Percentiles rank a stretch among this genome's conserved stretches.
Evolutionary conservation across 2,888 invertebrate species (phyloP).

Genomic region (Agrotis puta): DNA sequence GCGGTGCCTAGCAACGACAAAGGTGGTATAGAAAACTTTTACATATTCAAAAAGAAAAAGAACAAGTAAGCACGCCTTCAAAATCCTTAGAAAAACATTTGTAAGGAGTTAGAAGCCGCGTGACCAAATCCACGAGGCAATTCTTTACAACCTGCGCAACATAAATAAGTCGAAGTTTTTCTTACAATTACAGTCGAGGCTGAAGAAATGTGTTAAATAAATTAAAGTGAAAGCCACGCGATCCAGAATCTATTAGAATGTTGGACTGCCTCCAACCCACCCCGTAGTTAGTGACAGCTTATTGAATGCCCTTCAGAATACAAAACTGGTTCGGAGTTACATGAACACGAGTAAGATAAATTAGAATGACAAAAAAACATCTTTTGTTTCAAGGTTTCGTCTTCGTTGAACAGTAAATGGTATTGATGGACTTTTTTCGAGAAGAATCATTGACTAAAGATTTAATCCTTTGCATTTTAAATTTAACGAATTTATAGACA

Average conservation of each 20-base stretch:
- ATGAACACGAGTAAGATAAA: conserved; percentile 44
- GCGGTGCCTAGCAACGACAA: neutral
- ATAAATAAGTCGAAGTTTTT: conserved; percentile 30
- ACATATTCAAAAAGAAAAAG: neutral
- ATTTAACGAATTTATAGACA: neutral
- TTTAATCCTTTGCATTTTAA: conserved; percentile 3
- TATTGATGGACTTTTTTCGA: neutral
- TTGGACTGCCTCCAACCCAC: conserved; percentile 59
- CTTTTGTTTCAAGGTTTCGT: conserved; percentile 38
- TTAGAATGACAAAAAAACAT: conserved; percentile 34
- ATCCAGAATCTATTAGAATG: conserved; percentile 56
- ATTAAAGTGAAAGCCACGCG: conserved; percentile 28
- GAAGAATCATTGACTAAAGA: neutral
- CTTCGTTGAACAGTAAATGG: conserved; percentile 12
- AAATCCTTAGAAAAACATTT: conserved; percentile 21
- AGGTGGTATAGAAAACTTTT: neutral
- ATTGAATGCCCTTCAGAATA: conserved; percentile 44
- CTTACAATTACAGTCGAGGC: conserved; percentile 9
- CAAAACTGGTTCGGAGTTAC: conserved; percentile 59
- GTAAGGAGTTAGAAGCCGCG: conserved; percentile 1
- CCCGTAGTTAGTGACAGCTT: conserved; percentile 51
- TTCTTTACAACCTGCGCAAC: conserved; percentile 33
- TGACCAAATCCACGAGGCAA: conserved; percentile 13
- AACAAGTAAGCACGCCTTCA: neutral
- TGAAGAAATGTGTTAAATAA: conserved; percentile 31